Evolutionary conservation across 2,888 invertebrate genomes (phyloP).

Genomic region (Drosophila antonietae): DNA sequence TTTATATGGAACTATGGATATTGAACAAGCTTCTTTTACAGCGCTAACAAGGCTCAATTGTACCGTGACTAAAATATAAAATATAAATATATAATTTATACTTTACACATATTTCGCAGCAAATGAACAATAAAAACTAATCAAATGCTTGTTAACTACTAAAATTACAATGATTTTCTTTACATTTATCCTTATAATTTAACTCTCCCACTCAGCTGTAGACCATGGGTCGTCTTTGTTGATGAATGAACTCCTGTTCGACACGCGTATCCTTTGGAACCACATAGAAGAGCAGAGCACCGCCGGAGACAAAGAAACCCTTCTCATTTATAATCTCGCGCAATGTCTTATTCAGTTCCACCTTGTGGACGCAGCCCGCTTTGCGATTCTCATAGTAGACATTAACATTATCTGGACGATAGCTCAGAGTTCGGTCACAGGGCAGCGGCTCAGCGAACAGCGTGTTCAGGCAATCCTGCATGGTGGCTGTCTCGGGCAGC

Average conservation of each 20-base stretch:
- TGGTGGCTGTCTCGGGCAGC: conserved; percentile 90
- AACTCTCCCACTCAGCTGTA: conserved; percentile 49
- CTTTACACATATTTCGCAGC: conserved; percentile 29
- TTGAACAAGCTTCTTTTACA: conserved; percentile 56
- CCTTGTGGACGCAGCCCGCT: conserved; percentile 86
- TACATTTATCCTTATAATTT: conserved; percentile 3
- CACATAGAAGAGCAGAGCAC: conserved; percentile 83
- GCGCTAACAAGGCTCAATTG: conserved; percentile 71
- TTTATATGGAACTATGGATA: conserved; percentile 38
- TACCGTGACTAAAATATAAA: conserved; percentile 61
- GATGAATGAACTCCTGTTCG: conserved; percentile 81
- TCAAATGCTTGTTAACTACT: conserved; percentile 51
- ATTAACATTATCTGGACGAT: conserved; percentile 87
- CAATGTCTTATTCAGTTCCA: conserved; percentile 87
- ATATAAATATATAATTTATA: conserved; percentile 23
- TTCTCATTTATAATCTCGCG: conserved; percentile 87
- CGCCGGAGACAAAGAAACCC: conserved; percentile 82
- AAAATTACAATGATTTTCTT: not conserved
- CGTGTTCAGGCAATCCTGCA: conserved; percentile 87
- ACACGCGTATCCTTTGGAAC: conserved; percentile 77
- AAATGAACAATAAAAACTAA: conserved; percentile 39
- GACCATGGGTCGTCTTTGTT: conserved; percentile 74
- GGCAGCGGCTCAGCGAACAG: conserved; percentile 89
- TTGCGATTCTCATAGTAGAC: conserved; percentile 91
- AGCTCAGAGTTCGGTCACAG: conserved; percentile 90